Base-by-base conservation (phyloP, 1,140 invertebrate genomes). In the Tetramorium parvispinum region DNA sequence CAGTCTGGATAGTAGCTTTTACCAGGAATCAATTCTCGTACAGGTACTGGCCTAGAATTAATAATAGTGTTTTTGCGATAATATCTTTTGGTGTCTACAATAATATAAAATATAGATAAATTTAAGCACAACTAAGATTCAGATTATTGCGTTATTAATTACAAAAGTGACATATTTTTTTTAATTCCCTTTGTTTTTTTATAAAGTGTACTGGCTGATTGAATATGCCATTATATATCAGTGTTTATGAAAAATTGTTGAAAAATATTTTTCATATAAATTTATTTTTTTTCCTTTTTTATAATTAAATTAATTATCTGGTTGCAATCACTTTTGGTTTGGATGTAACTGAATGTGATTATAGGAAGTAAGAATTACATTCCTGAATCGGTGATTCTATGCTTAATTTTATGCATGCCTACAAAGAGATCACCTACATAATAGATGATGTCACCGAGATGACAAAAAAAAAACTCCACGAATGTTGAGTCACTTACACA, bases 361-460 rank as follows among this genome's bases (percentile, higher is more conserved):
- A 32, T 51, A 51, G 10, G 24, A 51, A 32, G 4, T 65, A 40
- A 53, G 4, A 46, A 76, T 49, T 37, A 6, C 13, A 32, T 21
- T 55, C 71, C 13, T 57, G 24, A 11, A 46, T 37, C 32, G 1
- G 10, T 79, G 18, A 65, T 68, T 57, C 13, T 0, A 32, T 5
- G 49, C 0, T n/a, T n/a, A 32, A 37, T 66, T 37, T 66, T 13
- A 85, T 21, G 6, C 13, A 49, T 68, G 24, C 10, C 21, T 32
- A 32, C 40, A 86, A 81, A 78, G 24, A 57, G 40, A 63, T 83
- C 61, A 59, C 46, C 40, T 82, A 46, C 4, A n/a, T 16, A 63
- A 87, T 10, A 32, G 6, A 75, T 89, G 75, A 87, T 85, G 27
- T 87, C 88, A 90, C 78, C n/a, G 11, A 27, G 16, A 82, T 63